These are phyloP conservation scores for Conopomorpha cramerella DNA, from an alignment of 1,140 invertebrate genomes.

Conservation along the genomic window DNA sequence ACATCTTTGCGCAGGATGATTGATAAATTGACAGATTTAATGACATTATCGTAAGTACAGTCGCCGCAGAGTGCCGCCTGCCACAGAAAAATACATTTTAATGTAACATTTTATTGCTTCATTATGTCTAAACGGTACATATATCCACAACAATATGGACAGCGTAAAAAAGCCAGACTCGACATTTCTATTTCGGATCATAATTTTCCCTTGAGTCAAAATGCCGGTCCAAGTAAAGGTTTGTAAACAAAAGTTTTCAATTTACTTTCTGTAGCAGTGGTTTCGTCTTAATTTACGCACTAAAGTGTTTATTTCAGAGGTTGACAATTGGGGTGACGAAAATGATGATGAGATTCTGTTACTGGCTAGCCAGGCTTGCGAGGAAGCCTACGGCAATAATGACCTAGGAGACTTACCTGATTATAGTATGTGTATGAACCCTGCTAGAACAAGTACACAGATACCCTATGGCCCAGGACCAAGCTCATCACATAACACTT, in stretches of 20 bases:
- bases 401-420: slow-evolving; percentile 22
- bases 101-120: too few relatives aligned
- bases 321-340: slow-evolving; percentile 44
- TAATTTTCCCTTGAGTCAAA: slow-evolving; percentile 46
- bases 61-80: too few relatives aligned
- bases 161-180: slow-evolving; percentile 38
- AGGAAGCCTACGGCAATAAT: slow-evolving; percentile 26
- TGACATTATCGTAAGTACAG: too few relatives aligned
- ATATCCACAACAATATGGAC: slow-evolving; percentile 25
- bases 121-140: slow-evolving; percentile 44
- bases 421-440: slow-evolving; percentile 37
- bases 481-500: slow-evolving; percentile 23
- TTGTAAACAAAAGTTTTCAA: too few relatives aligned
- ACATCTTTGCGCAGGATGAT: too few relatives aligned
- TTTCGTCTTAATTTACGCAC: too few relatives aligned
- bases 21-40: too few relatives aligned
- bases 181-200: slow-evolving; percentile 39
- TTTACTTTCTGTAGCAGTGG: too few relatives aligned
- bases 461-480: slow-evolving; percentile 11
- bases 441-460: slow-evolving; percentile 33
- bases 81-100: too few relatives aligned
- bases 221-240: slow-evolving; percentile 23
- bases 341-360: slow-evolving; percentile 49
- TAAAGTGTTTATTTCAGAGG: too few relatives aligned
- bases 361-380: slow-evolving; percentile 46